phyloP scores from a whole-genome alignment of 2,797 vertebrate genomes.

The Anguilla megastoma region DNA sequence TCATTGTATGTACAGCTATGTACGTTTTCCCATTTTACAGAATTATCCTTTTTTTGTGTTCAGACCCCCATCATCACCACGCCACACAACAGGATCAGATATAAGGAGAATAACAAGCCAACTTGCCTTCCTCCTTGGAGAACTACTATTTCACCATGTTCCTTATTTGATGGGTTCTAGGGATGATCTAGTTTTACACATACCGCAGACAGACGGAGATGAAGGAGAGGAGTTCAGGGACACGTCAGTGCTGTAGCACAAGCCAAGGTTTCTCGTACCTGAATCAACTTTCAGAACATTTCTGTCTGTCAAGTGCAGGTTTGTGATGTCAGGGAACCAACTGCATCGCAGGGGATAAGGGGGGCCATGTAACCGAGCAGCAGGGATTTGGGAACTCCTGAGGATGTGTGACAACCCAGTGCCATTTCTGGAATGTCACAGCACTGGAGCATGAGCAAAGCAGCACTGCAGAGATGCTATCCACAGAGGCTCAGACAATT shows the following conservation, averaged over 20 bases:
- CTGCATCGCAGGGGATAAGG: conserved; percentile 35
- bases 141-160: too few relatives aligned
- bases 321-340: conserved; percentile 48
- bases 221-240: not conserved
- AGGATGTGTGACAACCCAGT: not conserved
- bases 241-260: conserved; percentile 19
- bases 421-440: not conserved
- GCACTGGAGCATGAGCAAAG: not conserved
- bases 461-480: not conserved
- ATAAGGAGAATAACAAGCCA: too few relatives aligned
- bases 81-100: too few relatives aligned
- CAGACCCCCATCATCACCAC: too few relatives aligned
- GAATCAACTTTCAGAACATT: conserved; percentile 44
- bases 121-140: too few relatives aligned
- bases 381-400: not conserved
- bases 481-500: not conserved
- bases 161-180: too few relatives aligned
- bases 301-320: conserved; percentile 44
- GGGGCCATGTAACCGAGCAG: not conserved
- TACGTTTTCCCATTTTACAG: too few relatives aligned
- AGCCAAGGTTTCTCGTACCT: conserved; percentile 27
- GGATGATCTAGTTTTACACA: not conserved
- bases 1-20: too few relatives aligned
- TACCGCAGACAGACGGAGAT: not conserved
- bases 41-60: too few relatives aligned